Evolutionary conservation across 2,113 vertebrate species (phyloP), one percentile per base, ranked within the genome.

Genomic region (Sturnus vulgaris): DNA sequence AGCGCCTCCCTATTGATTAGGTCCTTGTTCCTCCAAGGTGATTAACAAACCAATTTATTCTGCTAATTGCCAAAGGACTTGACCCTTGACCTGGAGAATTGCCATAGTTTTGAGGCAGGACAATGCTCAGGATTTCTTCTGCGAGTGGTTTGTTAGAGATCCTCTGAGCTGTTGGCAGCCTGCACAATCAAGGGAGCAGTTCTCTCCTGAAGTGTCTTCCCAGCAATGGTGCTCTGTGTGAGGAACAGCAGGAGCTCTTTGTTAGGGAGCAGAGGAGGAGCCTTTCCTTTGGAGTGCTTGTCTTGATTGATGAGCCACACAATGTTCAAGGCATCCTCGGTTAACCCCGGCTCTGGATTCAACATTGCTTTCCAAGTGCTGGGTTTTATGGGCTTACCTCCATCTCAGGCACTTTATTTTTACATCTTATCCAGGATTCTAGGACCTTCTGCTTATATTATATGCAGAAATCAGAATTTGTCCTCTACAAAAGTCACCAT

Each of bases 211-310:
- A 90, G 86, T 64, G 47, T 12, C 76, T 85, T 90, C 57, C 71
- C 50, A 59, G 86, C 71, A 33, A 1, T 47, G 59, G 60, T 33
- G 82, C 75, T 24, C 63, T 31, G 11, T 14, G 2, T 57, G 81
- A 93, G 66, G 57, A 86, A 53, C 94, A 93, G 89, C 76, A 14
- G 93, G 92, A 73, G 76, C 52, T 83, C 91, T 90, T 93, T 94
- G 37, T 31, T 1, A 15, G 60, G 37, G 47, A 93, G 59, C 44
- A 86, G 37, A 88, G 87, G 59, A 0, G 0, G 81, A 82, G 50
- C 71, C 8, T 86, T 93, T 91, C 68, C 68, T 86, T 70, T 57
- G 47, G 44, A 75, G 79, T 44, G 35, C 55, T 73, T 73, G 8
- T 71, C 82, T 81, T 90, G 93, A 96, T 42, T 96, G 92, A 93